Conservation (phyloP, 2,113 vertebrate genomes). For the Cisticola juncidis region DNA sequence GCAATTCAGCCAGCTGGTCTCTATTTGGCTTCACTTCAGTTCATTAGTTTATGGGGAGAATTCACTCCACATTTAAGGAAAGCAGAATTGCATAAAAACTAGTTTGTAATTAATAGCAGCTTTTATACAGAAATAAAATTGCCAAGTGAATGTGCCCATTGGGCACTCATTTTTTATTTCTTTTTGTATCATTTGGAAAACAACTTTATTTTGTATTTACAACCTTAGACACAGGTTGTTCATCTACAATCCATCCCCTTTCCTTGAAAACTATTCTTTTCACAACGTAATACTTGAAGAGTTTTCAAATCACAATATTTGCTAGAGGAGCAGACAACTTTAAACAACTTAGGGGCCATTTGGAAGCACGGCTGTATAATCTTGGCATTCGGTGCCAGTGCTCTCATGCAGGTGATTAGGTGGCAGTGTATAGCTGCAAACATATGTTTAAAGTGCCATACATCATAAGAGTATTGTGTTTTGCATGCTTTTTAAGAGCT, state of each 20-base stretch:
- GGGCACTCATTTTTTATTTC: slow-evolving; percentile 47
- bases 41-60: slow-evolving; percentile 81
- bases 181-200: slow-evolving; percentile 40
- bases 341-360: slow-evolving; percentile 27
- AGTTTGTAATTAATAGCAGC: slow-evolving; percentile 78
- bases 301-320: slow-evolving; percentile 49
- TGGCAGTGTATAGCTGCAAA: slow-evolving; percentile 33
- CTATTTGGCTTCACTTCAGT: slow-evolving; percentile 81
- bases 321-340: slow-evolving; percentile 14
- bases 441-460: slow-evolving; percentile 45
- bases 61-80: slow-evolving; percentile 77
- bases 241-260: background rate
- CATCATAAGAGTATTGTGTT: slow-evolving; percentile 44
- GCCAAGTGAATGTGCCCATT: slow-evolving; percentile 26
- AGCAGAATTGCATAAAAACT: slow-evolving; percentile 75
- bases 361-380: slow-evolving; percentile 20
- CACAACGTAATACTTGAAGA: background rate
- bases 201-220: slow-evolving; percentile 44
- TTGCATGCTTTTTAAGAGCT: slow-evolving; percentile 58
- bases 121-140: slow-evolving; percentile 73
- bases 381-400: slow-evolving; percentile 23
- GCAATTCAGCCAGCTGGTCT: slow-evolving; percentile 89
- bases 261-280: background rate
- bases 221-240: slow-evolving; percentile 5
- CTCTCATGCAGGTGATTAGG: slow-evolving; percentile 68